These are phyloP conservation scores for Psammodynastes pulverulentus DNA, from an alignment of 2,113 vertebrate species.

Conservation along the genomic window DNA sequence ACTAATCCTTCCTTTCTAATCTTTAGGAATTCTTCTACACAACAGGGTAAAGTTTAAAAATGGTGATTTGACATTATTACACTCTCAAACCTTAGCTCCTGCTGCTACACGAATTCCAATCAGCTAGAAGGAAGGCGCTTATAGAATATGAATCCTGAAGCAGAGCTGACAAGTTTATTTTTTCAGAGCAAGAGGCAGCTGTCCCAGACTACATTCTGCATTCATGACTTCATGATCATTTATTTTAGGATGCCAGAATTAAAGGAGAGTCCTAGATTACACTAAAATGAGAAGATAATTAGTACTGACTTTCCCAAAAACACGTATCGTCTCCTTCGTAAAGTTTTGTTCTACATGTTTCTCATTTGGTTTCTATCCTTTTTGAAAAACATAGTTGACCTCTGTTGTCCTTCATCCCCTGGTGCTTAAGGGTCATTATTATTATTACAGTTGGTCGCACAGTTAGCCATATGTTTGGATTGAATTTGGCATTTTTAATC, in stretches of 20 bases:
- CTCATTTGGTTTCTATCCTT: not conserved
- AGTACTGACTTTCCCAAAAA: not conserved
- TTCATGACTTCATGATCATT: slow-evolving; percentile 30
- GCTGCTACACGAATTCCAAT: slow-evolving; percentile 29
- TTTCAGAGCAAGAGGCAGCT: slow-evolving; percentile 34
- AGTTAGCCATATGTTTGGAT: not conserved
- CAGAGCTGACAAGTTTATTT: slow-evolving; percentile 41
- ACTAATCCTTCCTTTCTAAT: not conserved
- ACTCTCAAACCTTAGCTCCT: slow-evolving; percentile 39
- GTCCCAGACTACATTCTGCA: slow-evolving; percentile 29
- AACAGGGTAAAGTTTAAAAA: slow-evolving; percentile 10
- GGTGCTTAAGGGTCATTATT: not conserved
- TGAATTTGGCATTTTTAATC: not conserved
- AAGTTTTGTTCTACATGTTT: not conserved
- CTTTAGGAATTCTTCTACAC: not conserved
- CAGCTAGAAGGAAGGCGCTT: slow-evolving; percentile 18
- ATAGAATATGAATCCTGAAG: slow-evolving; percentile 41
- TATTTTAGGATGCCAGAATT: slow-evolving; percentile 1
- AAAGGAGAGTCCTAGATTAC: not conserved
- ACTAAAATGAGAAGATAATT: not conserved
- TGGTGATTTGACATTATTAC: slow-evolving; percentile 23
- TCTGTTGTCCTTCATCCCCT: not conserved
- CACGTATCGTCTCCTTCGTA: not conserved
- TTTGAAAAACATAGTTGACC: not conserved
- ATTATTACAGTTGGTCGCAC: not conserved